These are phyloP conservation scores for Dasypus novemcinctus DNA, from an alignment of 2,113 vertebrate species.

Conservation along the genomic window DNA sequence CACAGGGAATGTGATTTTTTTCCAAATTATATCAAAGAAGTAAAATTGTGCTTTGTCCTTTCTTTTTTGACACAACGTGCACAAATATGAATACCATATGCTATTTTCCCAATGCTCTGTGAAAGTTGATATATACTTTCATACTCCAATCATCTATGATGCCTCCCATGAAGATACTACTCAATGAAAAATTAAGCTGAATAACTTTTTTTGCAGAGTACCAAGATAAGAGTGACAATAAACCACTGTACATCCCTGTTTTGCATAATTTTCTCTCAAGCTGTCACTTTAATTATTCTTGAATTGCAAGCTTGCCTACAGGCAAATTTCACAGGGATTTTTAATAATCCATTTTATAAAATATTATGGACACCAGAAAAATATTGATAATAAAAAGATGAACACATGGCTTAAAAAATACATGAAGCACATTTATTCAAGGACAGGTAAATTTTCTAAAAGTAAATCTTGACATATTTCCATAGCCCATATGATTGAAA, in stretches of 20 bases:
- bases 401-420: constrained; percentile 45
- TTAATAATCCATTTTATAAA: constrained; percentile 64
- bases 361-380: constrained; percentile 54
- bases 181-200: constrained; percentile 75
- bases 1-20: neutral
- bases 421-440: constrained; percentile 46
- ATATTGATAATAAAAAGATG: constrained; percentile 58
- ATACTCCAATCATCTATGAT: neutral
- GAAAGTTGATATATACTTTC: constrained; percentile 36
- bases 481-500: neutral
- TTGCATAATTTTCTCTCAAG: constrained; percentile 66
- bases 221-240: constrained; percentile 55
- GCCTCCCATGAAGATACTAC: constrained; percentile 42
- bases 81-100: neutral
- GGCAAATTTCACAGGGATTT: constrained; percentile 63
- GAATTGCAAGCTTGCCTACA: constrained; percentile 52
- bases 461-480: constrained; percentile 26
- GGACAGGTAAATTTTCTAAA: constrained; percentile 23
- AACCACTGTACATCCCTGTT: neutral
- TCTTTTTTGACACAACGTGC: neutral
- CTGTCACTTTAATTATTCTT: constrained; percentile 78
- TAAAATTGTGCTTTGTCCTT: neutral
- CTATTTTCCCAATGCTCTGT: neutral
- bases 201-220: constrained; percentile 56
- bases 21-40: neutral